phyloP scores from a whole-genome alignment of 2,888 invertebrate species.

The Dolichomitus sp. region DNA sequence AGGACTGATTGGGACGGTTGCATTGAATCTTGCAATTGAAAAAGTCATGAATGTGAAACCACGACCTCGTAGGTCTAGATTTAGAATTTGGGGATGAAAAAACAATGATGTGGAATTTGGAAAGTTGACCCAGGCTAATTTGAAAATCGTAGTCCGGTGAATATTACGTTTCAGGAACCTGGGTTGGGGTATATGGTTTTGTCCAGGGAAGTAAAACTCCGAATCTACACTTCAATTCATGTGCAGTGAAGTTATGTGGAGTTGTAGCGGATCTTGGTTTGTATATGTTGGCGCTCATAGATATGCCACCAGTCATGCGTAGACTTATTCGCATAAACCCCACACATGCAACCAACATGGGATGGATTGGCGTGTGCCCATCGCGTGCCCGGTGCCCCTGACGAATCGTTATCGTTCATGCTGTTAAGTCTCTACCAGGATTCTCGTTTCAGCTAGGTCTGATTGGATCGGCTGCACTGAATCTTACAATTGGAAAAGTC shows the following conservation, averaged over 20 bases:
- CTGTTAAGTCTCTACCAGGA: too few relatives aligned
- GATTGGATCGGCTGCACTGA: background rate
- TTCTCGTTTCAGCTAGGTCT: too few relatives aligned
- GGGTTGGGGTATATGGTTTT: background rate
- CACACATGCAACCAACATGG: background rate
- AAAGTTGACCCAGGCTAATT: background rate
- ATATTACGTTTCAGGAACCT: background rate
- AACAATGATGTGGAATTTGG: background rate
- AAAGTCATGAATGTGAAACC: background rate
- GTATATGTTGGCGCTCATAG: too few relatives aligned
- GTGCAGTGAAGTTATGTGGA: background rate
- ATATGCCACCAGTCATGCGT: background rate
- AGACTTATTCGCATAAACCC: background rate
- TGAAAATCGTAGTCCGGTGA: background rate
- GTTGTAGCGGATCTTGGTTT: background rate
- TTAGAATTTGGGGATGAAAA: background rate
- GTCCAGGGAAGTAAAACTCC: constrained; percentile 4
- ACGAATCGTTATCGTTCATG: too few relatives aligned
- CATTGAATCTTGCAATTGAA: background rate
- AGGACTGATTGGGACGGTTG: background rate
- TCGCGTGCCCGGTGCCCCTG: constrained; percentile 72
- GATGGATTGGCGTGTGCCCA: constrained; percentile 74
- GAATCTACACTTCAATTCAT: constrained; percentile 24
- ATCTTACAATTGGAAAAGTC: background rate
- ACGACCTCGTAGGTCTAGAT: background rate